Evolutionary conservation across 2,888 invertebrate species (phyloP), one percentile per base, ranked within the genome.

Genomic region (Arrhopalites spinosus): DNA sequence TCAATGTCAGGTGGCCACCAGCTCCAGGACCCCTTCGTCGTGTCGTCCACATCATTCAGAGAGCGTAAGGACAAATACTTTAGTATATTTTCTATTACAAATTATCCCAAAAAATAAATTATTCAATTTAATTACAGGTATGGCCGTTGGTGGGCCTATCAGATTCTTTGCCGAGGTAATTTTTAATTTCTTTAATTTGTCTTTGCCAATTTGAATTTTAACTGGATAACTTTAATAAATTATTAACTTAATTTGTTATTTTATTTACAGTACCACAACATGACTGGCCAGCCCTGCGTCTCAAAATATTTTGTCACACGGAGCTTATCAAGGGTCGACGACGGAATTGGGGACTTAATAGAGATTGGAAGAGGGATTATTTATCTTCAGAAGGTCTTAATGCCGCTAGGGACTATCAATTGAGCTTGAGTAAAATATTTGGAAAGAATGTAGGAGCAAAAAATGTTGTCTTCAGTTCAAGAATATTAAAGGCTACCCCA

Each of bases 321-420:
- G 79, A 83, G 73, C 78, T 81, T 23, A 74, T 81, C n/a, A 89
- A 90, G 81, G 90, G 91, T 11, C 89, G 90, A 82, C 86, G 91
- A 66, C 84, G 86, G 7, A 87, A 90, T 71, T 94, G 93, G 91
- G 95, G 95, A 1, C 90, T 91, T 81, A 88, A 89, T 63, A 87
- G 93, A 71, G 90, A 90, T 83, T 95, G 95, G 95, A 88, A 90
- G 80, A 94, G 94, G 50, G 93, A 95, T 86, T 95, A 95, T 84
- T 87, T 95, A 79, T 87, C 90, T 2, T 87, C 88, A 79, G 92
- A 93, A 83, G 93, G 93, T 84, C 87, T 88, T 45, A 89, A 90
- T 79, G 85, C 86, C 27, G 89, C 90, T 75, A 87, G 89, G 27
- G 86, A 88, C 7, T 93, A 90, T 85, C 90, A 89, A 80, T 88